These are phyloP conservation scores for Actenoides lindsayi DNA, from an alignment of 2,113 vertebrate species.

Conservation along the genomic window DNA sequence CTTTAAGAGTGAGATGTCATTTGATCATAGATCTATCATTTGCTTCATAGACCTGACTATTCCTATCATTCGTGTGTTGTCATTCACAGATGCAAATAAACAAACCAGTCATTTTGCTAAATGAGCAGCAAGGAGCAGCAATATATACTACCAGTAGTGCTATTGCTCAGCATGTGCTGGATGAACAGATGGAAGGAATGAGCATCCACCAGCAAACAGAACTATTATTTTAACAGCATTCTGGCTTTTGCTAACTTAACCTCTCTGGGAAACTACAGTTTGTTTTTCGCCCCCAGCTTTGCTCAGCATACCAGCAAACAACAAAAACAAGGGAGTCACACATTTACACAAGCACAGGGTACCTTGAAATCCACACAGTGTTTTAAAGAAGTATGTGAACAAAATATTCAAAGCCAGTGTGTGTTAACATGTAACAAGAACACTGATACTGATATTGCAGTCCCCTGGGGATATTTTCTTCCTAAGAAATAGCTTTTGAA, in stretches of 20 bases:
- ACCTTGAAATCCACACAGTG: neutral
- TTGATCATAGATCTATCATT: neutral
- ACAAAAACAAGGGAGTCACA: neutral
- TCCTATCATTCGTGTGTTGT: neutral
- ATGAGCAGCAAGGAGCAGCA: neutral
- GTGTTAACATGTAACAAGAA: neutral
- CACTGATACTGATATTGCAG: neutral
- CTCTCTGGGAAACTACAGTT: neutral
- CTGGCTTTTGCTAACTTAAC: neutral
- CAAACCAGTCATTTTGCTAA: neutral
- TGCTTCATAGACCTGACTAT: neutral
- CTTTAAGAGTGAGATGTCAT: neutral
- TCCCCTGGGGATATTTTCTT: neutral
- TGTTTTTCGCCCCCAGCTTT: neutral
- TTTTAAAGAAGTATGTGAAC: neutral
- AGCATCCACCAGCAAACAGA: neutral
- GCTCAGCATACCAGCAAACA: neutral
- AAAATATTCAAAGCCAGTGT: neutral
- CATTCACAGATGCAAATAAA: neutral
- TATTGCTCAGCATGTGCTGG: neutral
- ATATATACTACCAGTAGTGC: neutral
- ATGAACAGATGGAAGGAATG: neutral
- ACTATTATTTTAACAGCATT: neutral
- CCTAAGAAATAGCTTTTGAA: neutral
- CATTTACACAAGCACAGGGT: neutral